A percentile compares a stretch with the other conserved stretches of the same genome.
Conservation (phyloP, 1,140 invertebrate species). For the Zelostemma sp. region DNA sequence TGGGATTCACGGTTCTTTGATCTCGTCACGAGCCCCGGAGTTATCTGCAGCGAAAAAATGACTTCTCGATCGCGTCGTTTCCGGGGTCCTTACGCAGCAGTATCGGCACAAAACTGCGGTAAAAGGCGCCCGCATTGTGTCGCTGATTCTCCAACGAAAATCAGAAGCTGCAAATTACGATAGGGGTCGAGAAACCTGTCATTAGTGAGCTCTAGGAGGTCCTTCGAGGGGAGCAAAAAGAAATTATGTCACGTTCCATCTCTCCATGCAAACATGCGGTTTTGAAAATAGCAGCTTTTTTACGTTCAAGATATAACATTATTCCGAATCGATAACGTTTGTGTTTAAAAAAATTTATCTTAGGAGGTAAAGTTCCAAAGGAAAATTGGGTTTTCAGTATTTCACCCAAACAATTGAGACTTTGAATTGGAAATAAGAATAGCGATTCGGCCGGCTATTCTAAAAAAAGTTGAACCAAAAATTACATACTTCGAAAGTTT, state of each 20-base stretch:
- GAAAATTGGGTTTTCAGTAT: too few species aligned
- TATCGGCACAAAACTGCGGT: slow-evolving; percentile 59
- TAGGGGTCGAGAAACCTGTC: slow-evolving; percentile 59
- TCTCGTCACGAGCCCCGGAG: slow-evolving; percentile 52
- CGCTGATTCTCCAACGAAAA: slow-evolving; percentile 61
- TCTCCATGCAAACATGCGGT: too few species aligned
- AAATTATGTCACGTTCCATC: slow-evolving; percentile 32
- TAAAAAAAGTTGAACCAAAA: too few species aligned
- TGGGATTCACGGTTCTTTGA: slow-evolving; percentile 45
- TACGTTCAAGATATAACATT: too few species aligned
- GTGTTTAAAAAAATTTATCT: too few species aligned
- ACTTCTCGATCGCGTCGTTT: slow-evolving; percentile 17
- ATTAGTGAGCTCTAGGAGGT: slow-evolving; percentile 53
- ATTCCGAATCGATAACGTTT: too few species aligned
- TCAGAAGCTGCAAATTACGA: slow-evolving; percentile 64
- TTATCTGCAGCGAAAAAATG: slow-evolving; percentile 28
- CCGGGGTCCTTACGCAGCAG: slow-evolving; percentile 47
- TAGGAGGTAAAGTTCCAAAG: too few species aligned
- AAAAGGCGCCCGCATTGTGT: slow-evolving; percentile 62
- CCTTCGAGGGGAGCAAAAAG: slow-evolving; percentile 38
- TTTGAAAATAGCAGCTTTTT: too few species aligned
- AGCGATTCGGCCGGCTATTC: too few species aligned
- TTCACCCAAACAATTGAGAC: too few species aligned
- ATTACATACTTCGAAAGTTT: too few species aligned
- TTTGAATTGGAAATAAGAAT: too few species aligned